A percentile compares a stretch with the other conserved stretches of the same genome.
phyloP scores from a whole-genome alignment of 2,797 vertebrate species.

The Morelia viridis region DNA sequence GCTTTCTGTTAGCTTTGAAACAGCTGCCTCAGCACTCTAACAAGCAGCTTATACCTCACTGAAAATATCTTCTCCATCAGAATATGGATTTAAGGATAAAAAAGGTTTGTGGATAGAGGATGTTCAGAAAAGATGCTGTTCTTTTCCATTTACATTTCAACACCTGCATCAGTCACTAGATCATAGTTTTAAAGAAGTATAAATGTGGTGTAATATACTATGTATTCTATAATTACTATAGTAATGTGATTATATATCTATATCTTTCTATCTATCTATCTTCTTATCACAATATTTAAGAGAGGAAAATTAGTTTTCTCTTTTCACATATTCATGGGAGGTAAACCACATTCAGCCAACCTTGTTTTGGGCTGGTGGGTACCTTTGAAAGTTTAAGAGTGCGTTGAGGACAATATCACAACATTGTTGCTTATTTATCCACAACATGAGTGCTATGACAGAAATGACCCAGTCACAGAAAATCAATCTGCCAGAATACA shows the following conservation, averaged over 20 bases:
- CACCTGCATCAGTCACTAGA: neutral
- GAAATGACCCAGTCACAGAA: neutral
- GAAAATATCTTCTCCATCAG: slow-evolving; percentile 12
- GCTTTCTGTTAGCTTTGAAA: slow-evolving; percentile 19
- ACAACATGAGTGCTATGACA: neutral
- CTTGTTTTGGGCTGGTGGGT: neutral
- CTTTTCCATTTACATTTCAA: neutral
- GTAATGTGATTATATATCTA: no score
- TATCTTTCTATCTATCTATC: no score
- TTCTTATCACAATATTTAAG: neutral
- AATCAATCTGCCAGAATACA: neutral
- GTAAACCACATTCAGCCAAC: neutral
- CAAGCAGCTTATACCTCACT: slow-evolving; percentile 21
- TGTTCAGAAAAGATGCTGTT: neutral
- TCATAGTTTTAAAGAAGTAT: neutral
- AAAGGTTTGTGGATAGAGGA: neutral
- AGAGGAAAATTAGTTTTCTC: neutral
- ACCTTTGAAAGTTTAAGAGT: neutral
- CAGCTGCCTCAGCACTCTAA: slow-evolving; percentile 14
- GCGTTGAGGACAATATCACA: neutral
- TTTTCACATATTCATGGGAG: neutral
- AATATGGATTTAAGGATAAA: slow-evolving; percentile 10
- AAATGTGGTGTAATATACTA: slow-evolving; percentile 10
- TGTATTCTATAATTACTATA: neutral
- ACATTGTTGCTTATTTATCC: neutral